phyloP scores from a whole-genome alignment of 2,113 vertebrate genomes.

The Suncus etruscus region DNA sequence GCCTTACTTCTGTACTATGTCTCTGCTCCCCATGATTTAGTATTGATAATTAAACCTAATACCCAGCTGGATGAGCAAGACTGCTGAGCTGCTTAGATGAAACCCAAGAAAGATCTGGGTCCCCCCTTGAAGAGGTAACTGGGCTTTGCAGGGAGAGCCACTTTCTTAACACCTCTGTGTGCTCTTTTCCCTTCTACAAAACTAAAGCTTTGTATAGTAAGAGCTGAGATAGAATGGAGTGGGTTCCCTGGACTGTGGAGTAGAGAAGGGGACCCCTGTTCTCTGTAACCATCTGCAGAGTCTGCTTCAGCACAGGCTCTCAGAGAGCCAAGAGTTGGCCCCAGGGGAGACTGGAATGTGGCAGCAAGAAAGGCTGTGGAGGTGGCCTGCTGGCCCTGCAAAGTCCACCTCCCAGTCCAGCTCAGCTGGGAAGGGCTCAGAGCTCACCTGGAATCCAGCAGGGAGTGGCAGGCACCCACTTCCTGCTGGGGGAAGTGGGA shows the following conservation, averaged over 20 bases:
- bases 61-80: not conserved
- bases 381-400: no score
- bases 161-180: not conserved
- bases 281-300: no score
- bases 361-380: no score
- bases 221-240: no score
- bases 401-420: not conserved
- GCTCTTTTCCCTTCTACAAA: not conserved
- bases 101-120: not conserved
- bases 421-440: not conserved
- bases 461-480: not conserved
- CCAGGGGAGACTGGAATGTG: no score
- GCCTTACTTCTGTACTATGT: no score
- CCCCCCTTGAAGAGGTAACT: no score
- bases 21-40: no score
- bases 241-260: no score
- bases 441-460: not conserved
- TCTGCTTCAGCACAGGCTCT: not conserved
- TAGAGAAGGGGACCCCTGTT: no score
- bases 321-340: not conserved
- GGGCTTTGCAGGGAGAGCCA: not conserved
- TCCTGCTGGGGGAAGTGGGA: conserved; percentile 57
- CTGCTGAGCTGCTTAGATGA: not conserved
- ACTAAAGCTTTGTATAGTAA: not conserved
- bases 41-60: not conserved